Base-by-base conservation (phyloP, 30 jellyfish, hydroid and myxozoan genomes). In the Cassiopea xamachana region DNA sequence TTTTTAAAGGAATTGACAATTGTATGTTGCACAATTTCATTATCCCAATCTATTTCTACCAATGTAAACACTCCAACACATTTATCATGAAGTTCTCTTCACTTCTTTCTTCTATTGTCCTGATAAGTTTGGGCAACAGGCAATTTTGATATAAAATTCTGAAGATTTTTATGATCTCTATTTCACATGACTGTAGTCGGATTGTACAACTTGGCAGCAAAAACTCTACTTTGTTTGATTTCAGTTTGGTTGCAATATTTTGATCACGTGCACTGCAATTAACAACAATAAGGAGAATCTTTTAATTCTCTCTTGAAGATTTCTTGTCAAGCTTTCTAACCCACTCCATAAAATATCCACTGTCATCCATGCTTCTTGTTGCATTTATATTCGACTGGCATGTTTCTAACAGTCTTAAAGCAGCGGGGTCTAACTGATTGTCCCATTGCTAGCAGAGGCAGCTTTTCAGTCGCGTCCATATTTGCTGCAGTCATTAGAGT, bases 61-160 rank as follows among this genome's bases (percentile, higher is more conserved):
- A 55, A 55, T 10, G 0, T 55, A 55, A 55, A 0, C 64, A 55
- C 64, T 55, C 64, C 12, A 55, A 55, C 64, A 55, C 64, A 55
- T 55, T 55, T 55, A 55, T 10, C 12, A 3, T 55, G 64, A 55
- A 55, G 64, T 55, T 10, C 64, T 77, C 87, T 77, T 47, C 8
- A 7, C 46, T 77, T 0, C 19, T 46, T 77, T 77, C 77, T 77
- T 77, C 78, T 7, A 50, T n/a, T 45, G 87, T 78, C 1, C 87
- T 39, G 87, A 77, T 77, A 39, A 77, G 77, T 77, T 77, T 77
- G 64, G 7, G 79, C 87, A 77, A 50, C 87, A 77, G 87, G 87
- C 87, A n/a, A n/a, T 55, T 55, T 0, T 0, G 64, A 55, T 55
- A 55, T 0, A 55, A 75, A 1, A 75, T 1, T 75, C 0, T 46